A percentile compares a stretch with the other conserved stretches of the same genome.
phyloP scores from a whole-genome alignment of 2,113 vertebrate genomes.

The Callipepla squamata region DNA sequence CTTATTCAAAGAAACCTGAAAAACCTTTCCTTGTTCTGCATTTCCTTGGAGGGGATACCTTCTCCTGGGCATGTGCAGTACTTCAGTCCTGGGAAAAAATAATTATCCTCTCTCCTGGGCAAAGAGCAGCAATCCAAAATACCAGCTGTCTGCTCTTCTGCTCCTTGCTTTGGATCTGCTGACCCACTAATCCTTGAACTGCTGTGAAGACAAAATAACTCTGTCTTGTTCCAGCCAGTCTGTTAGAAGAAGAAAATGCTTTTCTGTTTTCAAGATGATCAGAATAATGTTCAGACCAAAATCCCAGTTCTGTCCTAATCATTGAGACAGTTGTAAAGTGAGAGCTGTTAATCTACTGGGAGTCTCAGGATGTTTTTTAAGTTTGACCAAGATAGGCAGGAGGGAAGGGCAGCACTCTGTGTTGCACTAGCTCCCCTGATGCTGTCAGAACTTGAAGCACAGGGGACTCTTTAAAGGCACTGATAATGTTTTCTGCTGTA shows the following conservation, averaged over 20 bases:
- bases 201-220: neutral
- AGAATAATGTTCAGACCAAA: neutral
- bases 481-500: neutral
- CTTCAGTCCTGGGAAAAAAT: neutral
- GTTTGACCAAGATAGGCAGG: neutral
- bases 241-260: neutral
- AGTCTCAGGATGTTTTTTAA: neutral
- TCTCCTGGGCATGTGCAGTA: neutral
- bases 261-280: neutral
- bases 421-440: neutral
- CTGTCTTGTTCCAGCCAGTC: neutral
- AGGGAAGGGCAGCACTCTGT: neutral
- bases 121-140: neutral
- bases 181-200: neutral
- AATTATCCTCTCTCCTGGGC: neutral
- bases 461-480: neutral
- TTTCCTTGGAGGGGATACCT: neutral
- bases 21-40: neutral
- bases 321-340: neutral
- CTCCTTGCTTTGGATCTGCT: neutral
- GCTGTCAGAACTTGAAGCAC: neutral
- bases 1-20: neutral
- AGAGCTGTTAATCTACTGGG: neutral
- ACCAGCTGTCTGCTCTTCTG: neutral
- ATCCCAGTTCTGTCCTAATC: neutral